Percentiles rank a stretch among this genome's conserved stretches.
phyloP scores from a whole-genome alignment of 2,113 vertebrate genomes.

The Dermatemys mawii region DNA sequence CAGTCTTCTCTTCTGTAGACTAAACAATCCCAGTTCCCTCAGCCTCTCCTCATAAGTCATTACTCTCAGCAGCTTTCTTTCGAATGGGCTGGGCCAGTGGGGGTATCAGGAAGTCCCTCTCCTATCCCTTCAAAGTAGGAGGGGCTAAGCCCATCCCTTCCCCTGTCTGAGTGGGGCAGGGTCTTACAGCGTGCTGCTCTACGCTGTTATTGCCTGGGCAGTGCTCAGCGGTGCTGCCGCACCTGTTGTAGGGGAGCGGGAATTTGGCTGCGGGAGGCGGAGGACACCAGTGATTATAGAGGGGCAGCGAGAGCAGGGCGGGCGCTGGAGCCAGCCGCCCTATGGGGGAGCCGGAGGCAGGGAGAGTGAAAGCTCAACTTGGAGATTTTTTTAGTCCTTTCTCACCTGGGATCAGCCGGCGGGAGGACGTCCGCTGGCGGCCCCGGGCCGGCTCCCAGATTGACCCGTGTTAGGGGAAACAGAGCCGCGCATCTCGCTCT shows the following conservation, averaged over 20 bases:
- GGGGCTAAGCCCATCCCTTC: rapidly evolving
- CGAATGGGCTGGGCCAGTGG: neutral
- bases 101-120: neutral
- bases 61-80: neutral
- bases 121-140: rapidly evolving
- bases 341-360: neutral
- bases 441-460: neutral
- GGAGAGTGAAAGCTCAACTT: neutral
- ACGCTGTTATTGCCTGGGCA: neutral
- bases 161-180: neutral
- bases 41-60: no score
- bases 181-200: neutral
- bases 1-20: no score
- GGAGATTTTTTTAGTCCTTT: neutral
- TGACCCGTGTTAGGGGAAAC: neutral
- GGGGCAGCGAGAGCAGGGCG: neutral
- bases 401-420: neutral
- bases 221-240: no score
- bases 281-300: neutral
- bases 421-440: neutral
- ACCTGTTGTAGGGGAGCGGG: neutral
- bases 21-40: no score
- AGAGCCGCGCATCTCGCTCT: neutral
- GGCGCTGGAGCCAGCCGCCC: neutral
- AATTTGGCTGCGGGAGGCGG: no score